phyloP scores from a whole-genome alignment of 2,113 vertebrate species.

The Nycticorax nycticorax region DNA sequence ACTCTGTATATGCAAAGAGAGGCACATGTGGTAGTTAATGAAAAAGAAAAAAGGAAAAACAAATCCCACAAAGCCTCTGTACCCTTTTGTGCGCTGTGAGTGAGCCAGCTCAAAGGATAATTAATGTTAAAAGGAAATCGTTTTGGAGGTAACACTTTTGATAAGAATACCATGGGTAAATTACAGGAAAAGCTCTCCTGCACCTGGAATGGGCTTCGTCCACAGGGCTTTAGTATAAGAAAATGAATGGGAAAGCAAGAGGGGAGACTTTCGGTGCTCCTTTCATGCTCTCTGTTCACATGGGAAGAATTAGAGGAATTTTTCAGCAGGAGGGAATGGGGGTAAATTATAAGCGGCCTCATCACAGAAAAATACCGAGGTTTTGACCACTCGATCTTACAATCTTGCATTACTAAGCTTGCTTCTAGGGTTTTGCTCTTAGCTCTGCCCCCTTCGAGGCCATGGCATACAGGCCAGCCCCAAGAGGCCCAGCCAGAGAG shows the following conservation, averaged over 20 bases:
- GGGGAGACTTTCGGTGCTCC: background rate
- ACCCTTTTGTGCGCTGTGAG: background rate
- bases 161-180: conserved; percentile 16
- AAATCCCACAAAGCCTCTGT: background rate
- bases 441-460: background rate
- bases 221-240: background rate
- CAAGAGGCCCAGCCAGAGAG: background rate
- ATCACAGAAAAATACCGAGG: background rate
- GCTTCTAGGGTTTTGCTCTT: background rate
- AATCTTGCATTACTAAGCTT: background rate
- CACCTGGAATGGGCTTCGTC: background rate
- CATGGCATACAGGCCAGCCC: background rate
- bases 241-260: conserved; percentile 10
- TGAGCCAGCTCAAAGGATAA: background rate
- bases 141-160: conserved; percentile 41
- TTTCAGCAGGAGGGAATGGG: background rate
- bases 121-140: conserved; percentile 38
- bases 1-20: background rate
- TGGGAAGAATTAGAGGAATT: conserved; percentile 44
- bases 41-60: background rate
- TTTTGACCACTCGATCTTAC: background rate
- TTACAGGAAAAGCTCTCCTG: conserved; percentile 38
- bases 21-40: background rate
- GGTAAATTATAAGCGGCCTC: background rate
- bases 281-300: conserved; percentile 1